These are phyloP conservation scores for Lethenteron camtschaticum DNA, from an alignment of 2,113 vertebrate genomes.

Conservation along the genomic window DNA sequence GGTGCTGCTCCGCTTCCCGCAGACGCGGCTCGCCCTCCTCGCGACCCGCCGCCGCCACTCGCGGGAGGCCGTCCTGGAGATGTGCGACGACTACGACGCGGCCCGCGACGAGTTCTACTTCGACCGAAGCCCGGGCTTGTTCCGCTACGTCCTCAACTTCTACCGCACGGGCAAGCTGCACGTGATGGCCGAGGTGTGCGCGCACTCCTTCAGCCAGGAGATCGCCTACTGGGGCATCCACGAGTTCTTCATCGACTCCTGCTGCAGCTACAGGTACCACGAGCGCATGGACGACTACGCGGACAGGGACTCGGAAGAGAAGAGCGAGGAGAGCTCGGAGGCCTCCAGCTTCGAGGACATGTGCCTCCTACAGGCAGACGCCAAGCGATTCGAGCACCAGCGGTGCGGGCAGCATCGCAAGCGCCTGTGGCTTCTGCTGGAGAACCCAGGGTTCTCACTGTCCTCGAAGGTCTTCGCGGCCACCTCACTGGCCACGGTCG, in stretches of 20 bases:
- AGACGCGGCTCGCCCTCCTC: slow-evolving; percentile 7
- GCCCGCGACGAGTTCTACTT: slow-evolving; percentile 8
- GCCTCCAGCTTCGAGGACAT: not conserved
- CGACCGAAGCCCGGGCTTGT: slow-evolving; percentile 9
- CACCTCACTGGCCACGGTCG: slow-evolving; percentile 1
- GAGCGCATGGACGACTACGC: slow-evolving; percentile 1
- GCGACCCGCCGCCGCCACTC: not conserved
- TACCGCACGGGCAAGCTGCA: slow-evolving; percentile 9
- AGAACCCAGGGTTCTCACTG: slow-evolving; percentile 9
- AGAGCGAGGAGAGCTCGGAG: slow-evolving; percentile 6
- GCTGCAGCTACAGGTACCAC: slow-evolving; percentile 9
- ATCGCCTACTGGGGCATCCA: slow-evolving; percentile 10
- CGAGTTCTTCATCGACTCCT: slow-evolving; percentile 6
- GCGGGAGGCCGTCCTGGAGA: slow-evolving; percentile 1
- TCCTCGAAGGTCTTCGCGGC: slow-evolving; percentile 1
- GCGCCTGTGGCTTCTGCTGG: slow-evolving; percentile 8
- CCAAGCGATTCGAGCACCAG: slow-evolving; percentile 1
- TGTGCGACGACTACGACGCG: slow-evolving; percentile 10
- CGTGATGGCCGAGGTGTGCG: slow-evolving; percentile 9
- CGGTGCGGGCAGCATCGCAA: slow-evolving; percentile 4
- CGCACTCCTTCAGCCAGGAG: slow-evolving; percentile 8
- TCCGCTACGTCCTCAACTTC: slow-evolving; percentile 9
- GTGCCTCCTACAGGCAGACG: slow-evolving; percentile 6
- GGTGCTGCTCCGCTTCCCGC: slow-evolving; percentile 5
- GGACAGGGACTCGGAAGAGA: not conserved